Base-by-base conservation (phyloP, 1,140 invertebrate genomes). In the Trichonephila clavipes region DNA sequence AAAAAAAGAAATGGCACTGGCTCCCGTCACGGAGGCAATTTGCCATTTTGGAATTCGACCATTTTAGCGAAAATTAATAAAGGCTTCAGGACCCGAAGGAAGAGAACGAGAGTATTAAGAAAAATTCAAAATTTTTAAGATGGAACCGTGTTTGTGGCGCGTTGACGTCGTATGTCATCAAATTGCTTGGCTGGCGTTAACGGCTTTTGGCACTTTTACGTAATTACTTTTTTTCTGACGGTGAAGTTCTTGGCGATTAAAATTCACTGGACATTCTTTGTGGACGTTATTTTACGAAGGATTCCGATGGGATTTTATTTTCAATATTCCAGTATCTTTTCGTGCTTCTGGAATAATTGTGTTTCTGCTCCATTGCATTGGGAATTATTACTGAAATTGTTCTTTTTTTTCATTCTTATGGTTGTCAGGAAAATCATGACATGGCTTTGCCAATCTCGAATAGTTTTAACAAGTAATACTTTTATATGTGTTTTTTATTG, bases 11-110 rank as follows among this genome's bases (percentile, higher is more conserved):
- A 28, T 34, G 16, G 2, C 5, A 1, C 24, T 18, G 69, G 18
- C 4, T 14, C 28, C 34, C 16, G 34, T 34, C 4, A 77, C 34
- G 28, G 18, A 58, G 44, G 82, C 44, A 51, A 21, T 83, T 58
- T 83, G 82, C 82, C 44, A 58, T 58, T 77, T 83, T 83, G 82
- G 44, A 83, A 83, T 83, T 18, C 51, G 3, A 83, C 40, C 82
- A 58, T 83, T 83, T 83, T 24, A 19, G 18, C 21, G 19, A 58
- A 83, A 83, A 83, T 83, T 83, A 83, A 83, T 83, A 83, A 83
- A 58, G 58, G 82, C 16, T 83, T 19, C 40, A 1, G 24, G 21
- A 59, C 12, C n/a, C 2, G 14, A 18, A 40, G 19, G 19, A 0
- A 2, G 51, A 12, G 40, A 12, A 58, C n/a, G 19, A 83, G 51